Evolutionary conservation across 2,888 invertebrate species (phyloP).

Genomic region (Helobdella robusta): DNA sequence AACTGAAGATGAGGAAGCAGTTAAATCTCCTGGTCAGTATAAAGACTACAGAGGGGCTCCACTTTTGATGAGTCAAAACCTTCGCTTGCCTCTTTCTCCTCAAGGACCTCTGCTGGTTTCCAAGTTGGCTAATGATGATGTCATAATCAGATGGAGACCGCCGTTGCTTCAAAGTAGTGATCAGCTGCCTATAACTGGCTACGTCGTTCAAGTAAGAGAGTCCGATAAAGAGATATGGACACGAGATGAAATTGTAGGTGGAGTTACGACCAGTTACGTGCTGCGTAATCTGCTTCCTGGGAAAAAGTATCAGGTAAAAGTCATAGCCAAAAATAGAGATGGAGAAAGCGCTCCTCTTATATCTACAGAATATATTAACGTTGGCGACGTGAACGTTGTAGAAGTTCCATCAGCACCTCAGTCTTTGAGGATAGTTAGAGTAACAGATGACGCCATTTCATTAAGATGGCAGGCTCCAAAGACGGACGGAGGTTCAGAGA

Average conservation of each 20-base stretch:
- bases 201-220: constrained; percentile 41
- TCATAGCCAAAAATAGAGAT: constrained; percentile 40
- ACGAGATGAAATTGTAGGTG: constrained; percentile 66
- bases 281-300: constrained; percentile 36
- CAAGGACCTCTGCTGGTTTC: constrained; percentile 64
- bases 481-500: constrained; percentile 46
- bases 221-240: constrained; percentile 74
- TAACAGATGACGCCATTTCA: constrained; percentile 42
- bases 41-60: constrained; percentile 6
- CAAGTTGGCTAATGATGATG: constrained; percentile 41
- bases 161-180: constrained; percentile 46
- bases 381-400: neutral
- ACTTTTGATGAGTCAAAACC: neutral
- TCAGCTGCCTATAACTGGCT: constrained; percentile 45
- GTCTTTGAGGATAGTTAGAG: constrained; percentile 50
- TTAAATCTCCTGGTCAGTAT: constrained; percentile 1
- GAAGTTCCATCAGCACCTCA: constrained; percentile 43
- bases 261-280: constrained; percentile 28
- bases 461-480: constrained; percentile 50
- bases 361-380: constrained; percentile 27
- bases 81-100: constrained; percentile 60
- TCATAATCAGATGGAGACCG: constrained; percentile 47
- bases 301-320: constrained; percentile 46
- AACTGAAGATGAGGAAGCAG: constrained; percentile 17
- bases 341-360: constrained; percentile 35